Evolutionary conservation across 2,113 vertebrate species (phyloP), one percentile per base, ranked within the genome.

Genomic region (Entosphenus tridentatus): DNA sequence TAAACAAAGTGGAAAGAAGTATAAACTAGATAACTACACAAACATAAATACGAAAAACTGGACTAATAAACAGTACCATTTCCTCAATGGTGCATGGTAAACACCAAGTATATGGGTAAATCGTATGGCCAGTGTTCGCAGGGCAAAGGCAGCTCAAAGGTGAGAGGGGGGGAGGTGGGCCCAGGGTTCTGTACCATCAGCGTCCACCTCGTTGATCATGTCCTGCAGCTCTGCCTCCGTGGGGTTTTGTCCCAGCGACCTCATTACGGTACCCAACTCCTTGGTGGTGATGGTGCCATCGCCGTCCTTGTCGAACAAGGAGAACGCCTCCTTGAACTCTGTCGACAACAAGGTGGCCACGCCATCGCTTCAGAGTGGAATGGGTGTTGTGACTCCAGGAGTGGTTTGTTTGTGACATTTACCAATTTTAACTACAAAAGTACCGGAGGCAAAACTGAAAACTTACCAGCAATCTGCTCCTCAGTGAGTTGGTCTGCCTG

Each of bases 301-400:
- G 68, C 91, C 93, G 76, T 98, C 93, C 81, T 98, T 98, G 79
- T 98, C 93, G 80, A 98, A 98, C 81, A 98, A 87, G 78, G 93
- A 98, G 78, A 98, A 96, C 16, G 91, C 91, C 86, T 98, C 93
- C 83, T 98, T 98, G 85, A 98, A 98, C 74, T 98, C 93, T 97
- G 79, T 54, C 2, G n/a, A 65, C n/a, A 62, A 62, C 16, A 62
- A n/a, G 21, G 62, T 62, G 10, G 39, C 39, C 39, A 39, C 6
- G 39, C 39, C 39, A 39, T 39, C 39, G 39, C 39, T 39, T 39
- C 39, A 39, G 39, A 39, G 39, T 39, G 39, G 39, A 39, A 39
- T 39, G 39, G 39, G 39, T 39, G 39, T 39, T 39, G 39, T 39
- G 39, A 39, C 39, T 39, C 3, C 39, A 39, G 39, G 39, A 5